Conservation (phyloP, 2,797 vertebrate genomes). For the Mycteria americana region DNA sequence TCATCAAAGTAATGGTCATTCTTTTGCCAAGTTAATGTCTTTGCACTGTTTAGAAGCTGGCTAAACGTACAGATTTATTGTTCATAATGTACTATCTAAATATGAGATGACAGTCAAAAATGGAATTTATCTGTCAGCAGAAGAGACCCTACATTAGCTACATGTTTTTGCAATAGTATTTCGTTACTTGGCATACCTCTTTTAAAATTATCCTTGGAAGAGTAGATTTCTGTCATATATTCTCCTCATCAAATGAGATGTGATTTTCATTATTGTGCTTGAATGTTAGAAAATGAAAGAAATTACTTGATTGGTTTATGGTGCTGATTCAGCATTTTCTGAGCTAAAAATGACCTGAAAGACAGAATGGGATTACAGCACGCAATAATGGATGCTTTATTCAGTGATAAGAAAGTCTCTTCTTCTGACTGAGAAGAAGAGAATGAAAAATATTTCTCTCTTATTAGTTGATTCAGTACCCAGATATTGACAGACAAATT, state of each 20-base stretch:
- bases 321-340: slow-evolving; percentile 64
- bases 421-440: slow-evolving; percentile 32
- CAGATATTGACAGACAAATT: slow-evolving; percentile 62
- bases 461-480: slow-evolving; percentile 52
- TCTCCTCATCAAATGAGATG: slow-evolving; percentile 37
- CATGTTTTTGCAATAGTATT: slow-evolving; percentile 4
- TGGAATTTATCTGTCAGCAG: slow-evolving; percentile 58
- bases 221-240: slow-evolving; percentile 6
- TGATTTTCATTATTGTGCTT: slow-evolving; percentile 70
- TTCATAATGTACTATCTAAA: slow-evolving; percentile 38
- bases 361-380: slow-evolving; percentile 36
- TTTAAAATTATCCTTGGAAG: slow-evolving; percentile 47
- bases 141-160: slow-evolving; percentile 54
- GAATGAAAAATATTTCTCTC: slow-evolving; percentile 50
- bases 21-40: slow-evolving; percentile 62
- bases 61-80: slow-evolving; percentile 46
- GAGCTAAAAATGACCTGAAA: slow-evolving; percentile 45
- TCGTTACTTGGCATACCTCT: slow-evolving; percentile 64
- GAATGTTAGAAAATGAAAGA: slow-evolving; percentile 69
- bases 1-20: slow-evolving; percentile 60
- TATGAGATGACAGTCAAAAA: slow-evolving; percentile 42
- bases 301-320: slow-evolving; percentile 66
- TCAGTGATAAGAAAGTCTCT: slow-evolving; percentile 56
- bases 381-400: slow-evolving; percentile 1
- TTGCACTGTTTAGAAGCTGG: slow-evolving; percentile 41